Evolutionary conservation across 2,888 invertebrate species (phyloP), one percentile per base, ranked within the genome.

Genomic region (Plagodis pulveraria): DNA sequence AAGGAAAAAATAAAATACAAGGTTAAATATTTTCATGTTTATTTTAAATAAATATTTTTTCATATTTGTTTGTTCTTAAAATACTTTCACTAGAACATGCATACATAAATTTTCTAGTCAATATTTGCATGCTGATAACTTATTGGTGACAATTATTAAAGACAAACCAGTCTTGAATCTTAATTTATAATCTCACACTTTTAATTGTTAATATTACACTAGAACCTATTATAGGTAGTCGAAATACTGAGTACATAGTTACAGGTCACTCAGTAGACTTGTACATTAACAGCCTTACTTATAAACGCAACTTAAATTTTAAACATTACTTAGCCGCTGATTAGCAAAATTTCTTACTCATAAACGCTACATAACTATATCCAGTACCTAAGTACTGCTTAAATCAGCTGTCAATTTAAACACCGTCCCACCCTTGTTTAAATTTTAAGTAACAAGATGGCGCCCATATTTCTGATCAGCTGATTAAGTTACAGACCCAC

Each of bases 1-100:
- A 80, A 94, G 98, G 69, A 97, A 97, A 80, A 95, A 95, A 87
- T 97, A 89, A 94, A 73, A 74, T 34, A 46, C 38, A 11, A 33
- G 49, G 50, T 65, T 42, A 61, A 54, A 50, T 53, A 60, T 60
- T 5, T 40, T 36, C 22, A 45, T 61, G 50, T 62, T 64, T 50
- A 52, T 60, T 62, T 56, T 9, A 40, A 57, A 62, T 66, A 61
- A 58, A 64, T 61, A 59, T 56, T 43, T 57, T 54, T 42, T 42
- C 8, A 12, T 56, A 56, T 46, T 52, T 56, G 60, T 53, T 54
- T 58, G 42, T 56, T 56, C 67, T 58, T 66, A 67, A 62, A 58
- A 58, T 38, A 66, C 63, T 59, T 60, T 66, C 62, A 59, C 59
- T 65, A 65, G 62, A 55, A 56, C 62, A 48, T 40, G 47, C 44